These are phyloP conservation scores for Pseudococcus viburni DNA, from an alignment of 2,888 invertebrate genomes.

Conservation along the genomic window DNA sequence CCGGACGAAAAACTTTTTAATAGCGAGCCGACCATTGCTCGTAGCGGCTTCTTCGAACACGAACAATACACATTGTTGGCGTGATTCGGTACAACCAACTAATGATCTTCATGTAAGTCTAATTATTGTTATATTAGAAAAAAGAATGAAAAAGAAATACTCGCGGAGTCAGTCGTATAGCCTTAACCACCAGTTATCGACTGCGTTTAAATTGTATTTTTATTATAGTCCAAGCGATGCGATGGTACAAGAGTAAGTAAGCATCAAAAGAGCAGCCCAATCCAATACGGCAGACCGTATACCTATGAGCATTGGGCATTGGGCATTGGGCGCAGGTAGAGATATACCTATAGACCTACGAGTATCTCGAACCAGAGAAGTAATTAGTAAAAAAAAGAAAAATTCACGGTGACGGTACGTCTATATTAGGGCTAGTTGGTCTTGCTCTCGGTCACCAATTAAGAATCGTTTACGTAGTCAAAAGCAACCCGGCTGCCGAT, in stretches of 20 bases:
- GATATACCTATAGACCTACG: too few species aligned
- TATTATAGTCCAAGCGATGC: not conserved
- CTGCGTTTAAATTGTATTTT: constrained; percentile 52
- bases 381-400: not conserved
- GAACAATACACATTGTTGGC: constrained; percentile 52
- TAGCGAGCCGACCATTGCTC: not conserved
- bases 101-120: constrained; percentile 57
- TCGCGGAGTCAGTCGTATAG: not conserved
- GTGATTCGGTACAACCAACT: constrained; percentile 30
- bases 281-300: too few species aligned
- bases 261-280: too few species aligned
- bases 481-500: constrained; percentile 13
- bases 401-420: constrained; percentile 37
- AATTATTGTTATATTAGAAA: constrained; percentile 48
- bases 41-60: constrained; percentile 30
- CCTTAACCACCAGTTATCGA: constrained; percentile 47
- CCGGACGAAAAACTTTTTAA: not conserved
- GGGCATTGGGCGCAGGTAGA: too few species aligned
- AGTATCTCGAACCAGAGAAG: too few species aligned
- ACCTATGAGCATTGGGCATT: too few species aligned
- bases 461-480: constrained; percentile 49
- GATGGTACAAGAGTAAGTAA: not conserved
- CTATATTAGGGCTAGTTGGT: constrained; percentile 53
- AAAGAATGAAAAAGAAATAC: constrained; percentile 19
- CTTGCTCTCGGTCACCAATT: constrained; percentile 7